A percentile compares a stretch with the other conserved stretches of the same genome.
Conservation (phyloP, 2,888 invertebrate genomes). For the Eustalomyia histrio region DNA sequence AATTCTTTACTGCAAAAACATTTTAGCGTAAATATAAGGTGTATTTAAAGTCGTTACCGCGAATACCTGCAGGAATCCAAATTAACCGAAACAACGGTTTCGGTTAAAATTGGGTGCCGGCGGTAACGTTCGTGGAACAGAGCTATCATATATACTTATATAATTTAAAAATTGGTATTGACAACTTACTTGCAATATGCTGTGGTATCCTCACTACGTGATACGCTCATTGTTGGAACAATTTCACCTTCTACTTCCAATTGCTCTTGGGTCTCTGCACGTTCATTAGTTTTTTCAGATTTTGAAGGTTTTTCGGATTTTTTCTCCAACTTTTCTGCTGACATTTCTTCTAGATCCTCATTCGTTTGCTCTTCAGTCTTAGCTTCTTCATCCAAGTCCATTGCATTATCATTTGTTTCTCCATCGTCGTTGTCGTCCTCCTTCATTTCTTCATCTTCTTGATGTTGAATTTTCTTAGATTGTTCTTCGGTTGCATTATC, state of each 20-base stretch:
- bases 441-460: slow-evolving; percentile 82
- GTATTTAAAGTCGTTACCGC: no score
- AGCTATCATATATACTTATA: no score
- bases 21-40: neutral
- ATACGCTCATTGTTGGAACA: slow-evolving; percentile 84
- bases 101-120: no score
- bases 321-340: slow-evolving; percentile 80
- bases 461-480: slow-evolving; percentile 82
- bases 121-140: no score
- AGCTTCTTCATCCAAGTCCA: slow-evolving; percentile 80
- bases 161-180: neutral
- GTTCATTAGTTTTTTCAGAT: slow-evolving; percentile 80
- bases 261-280: slow-evolving; percentile 78
- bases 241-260: slow-evolving; percentile 88
- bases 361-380: slow-evolving; percentile 67
- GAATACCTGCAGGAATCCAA: no score
- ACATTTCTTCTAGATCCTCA: slow-evolving; percentile 73
- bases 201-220: slow-evolving; percentile 86
- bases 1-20: slow-evolving; percentile 73
- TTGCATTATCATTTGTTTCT: slow-evolving; percentile 78
- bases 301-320: slow-evolving; percentile 76
- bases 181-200: slow-evolving; percentile 85
- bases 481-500: slow-evolving; percentile 92
- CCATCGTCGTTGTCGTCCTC: slow-evolving; percentile 81
- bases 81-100: no score